Percentiles rank a stretch among this genome's conserved stretches.
Evolutionary conservation across 2,113 vertebrate genomes (phyloP).

Genomic region (Prochilodus magdalenae): DNA sequence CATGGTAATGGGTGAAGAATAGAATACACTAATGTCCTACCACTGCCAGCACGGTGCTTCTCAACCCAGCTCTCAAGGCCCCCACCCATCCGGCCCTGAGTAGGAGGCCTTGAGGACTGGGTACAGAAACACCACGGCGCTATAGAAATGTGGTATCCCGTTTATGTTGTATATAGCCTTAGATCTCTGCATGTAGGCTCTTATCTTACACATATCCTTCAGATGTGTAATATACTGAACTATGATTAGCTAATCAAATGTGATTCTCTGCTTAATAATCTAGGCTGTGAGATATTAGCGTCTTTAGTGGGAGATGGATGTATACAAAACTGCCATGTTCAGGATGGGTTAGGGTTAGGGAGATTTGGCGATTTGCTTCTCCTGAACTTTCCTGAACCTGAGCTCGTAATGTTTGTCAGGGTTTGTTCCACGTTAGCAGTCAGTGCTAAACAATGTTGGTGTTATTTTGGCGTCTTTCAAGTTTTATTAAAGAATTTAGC

Average conservation of each 20-base stretch:
- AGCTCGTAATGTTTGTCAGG: constrained; percentile 8
- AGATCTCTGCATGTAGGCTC: constrained; percentile 25
- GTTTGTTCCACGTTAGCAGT: background rate
- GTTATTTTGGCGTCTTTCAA: background rate
- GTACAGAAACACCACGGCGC: background rate
- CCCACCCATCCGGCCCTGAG: no score
- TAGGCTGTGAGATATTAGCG: background rate
- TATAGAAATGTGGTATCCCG: background rate
- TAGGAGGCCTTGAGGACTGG: background rate
- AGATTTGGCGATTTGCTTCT: no score
- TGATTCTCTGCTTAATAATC: background rate
- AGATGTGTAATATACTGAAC: background rate
- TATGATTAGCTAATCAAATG: constrained; percentile 17
- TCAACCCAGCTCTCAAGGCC: background rate
- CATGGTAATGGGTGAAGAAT: constrained; percentile 37
- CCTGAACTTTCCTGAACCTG: background rate
- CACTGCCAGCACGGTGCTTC: background rate
- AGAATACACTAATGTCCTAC: background rate
- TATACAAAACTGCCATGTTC: no score
- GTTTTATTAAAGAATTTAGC: constrained; percentile 22
- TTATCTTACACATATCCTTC: background rate
- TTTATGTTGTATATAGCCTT: constrained; percentile 27
- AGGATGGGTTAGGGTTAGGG: no score
- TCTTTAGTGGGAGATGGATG: background rate
- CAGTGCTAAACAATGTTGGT: background rate